A percentile compares a stretch with the other conserved stretches of the same genome.
These are phyloP conservation scores for Aspidoscelis tigris DNA, from an alignment of 2,113 vertebrate genomes.

Conservation along the genomic window DNA sequence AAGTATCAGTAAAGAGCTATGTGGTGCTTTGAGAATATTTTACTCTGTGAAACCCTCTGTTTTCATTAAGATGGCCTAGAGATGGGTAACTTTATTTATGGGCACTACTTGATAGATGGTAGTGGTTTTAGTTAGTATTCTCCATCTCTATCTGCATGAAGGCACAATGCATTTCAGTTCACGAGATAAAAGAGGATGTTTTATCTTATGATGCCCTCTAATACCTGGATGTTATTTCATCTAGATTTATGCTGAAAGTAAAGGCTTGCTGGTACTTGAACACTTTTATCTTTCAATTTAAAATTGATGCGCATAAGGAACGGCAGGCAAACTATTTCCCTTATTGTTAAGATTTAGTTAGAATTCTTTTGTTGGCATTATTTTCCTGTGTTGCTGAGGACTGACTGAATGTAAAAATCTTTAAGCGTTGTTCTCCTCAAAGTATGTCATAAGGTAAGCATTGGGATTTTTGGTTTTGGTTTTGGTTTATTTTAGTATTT, in stretches of 20 bases:
- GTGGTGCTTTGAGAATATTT: conserved; percentile 41
- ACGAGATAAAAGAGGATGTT: conserved; percentile 49
- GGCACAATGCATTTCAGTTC: conserved; percentile 51
- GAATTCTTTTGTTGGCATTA: conserved; percentile 41
- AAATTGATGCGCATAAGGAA: conserved; percentile 45
- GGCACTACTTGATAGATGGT: conserved; percentile 41
- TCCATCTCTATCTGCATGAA: conserved; percentile 60
- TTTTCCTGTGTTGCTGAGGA: conserved; percentile 35
- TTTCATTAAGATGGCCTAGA: conserved; percentile 41
- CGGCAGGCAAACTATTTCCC: conserved; percentile 35
- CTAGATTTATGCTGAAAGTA: conserved; percentile 60
- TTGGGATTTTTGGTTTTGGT: background rate
- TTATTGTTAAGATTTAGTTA: conserved; percentile 44
- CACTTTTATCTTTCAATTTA: conserved; percentile 58
- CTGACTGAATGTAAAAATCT: background rate
- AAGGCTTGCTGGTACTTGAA: conserved; percentile 54
- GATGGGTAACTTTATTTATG: conserved; percentile 53
- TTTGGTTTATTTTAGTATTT: background rate
- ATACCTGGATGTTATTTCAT: conserved; percentile 56
- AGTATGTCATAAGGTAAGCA: background rate
- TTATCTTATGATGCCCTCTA: conserved; percentile 36
- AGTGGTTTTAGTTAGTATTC: conserved; percentile 58
- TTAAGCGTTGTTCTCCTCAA: background rate
- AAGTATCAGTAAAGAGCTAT: conserved; percentile 15
- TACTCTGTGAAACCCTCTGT: conserved; percentile 21